phyloP scores from a whole-genome alignment of 2,888 invertebrate species.

The Rhagonycha fulva region DNA sequence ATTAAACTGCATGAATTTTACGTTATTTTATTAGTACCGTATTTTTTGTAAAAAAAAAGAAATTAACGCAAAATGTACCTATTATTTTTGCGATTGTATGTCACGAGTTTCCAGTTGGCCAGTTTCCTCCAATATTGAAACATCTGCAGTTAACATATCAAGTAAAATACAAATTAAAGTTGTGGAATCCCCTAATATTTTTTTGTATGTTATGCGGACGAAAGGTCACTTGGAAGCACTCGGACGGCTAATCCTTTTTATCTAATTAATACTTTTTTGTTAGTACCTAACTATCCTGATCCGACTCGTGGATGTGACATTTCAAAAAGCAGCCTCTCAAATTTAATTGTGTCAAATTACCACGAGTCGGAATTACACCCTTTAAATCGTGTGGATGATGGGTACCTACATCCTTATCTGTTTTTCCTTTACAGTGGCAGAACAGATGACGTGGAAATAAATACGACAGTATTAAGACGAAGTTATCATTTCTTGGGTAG shows the following conservation, averaged over 20 bases:
- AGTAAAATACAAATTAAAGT: neutral
- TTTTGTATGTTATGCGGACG: too few relatives aligned
- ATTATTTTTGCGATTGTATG: too few relatives aligned
- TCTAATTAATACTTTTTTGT: neutral
- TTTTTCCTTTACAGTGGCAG: constrained; percentile 53
- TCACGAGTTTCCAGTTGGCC: neutral
- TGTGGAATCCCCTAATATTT: too few relatives aligned
- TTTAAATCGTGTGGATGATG: neutral
- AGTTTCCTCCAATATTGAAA: neutral
- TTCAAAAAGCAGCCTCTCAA: too few relatives aligned
- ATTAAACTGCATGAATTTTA: constrained; percentile 26
- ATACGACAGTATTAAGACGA: constrained; percentile 69
- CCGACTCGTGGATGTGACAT: neutral
- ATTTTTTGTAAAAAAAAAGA: too few relatives aligned
- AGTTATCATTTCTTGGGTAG: constrained; percentile 86
- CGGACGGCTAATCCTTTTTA: too few relatives aligned
- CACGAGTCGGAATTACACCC: neutral
- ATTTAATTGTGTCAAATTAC: neutral
- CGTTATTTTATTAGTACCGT: neutral
- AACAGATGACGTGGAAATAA: constrained; percentile 59
- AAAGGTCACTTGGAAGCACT: too few relatives aligned
- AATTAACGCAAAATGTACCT: too few relatives aligned
- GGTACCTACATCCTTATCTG: neutral
- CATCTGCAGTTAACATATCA: neutral
- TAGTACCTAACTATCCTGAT: neutral